These are phyloP conservation scores for Chromis chromis DNA, from an alignment of 2,797 vertebrate genomes.

Conservation along the genomic window DNA sequence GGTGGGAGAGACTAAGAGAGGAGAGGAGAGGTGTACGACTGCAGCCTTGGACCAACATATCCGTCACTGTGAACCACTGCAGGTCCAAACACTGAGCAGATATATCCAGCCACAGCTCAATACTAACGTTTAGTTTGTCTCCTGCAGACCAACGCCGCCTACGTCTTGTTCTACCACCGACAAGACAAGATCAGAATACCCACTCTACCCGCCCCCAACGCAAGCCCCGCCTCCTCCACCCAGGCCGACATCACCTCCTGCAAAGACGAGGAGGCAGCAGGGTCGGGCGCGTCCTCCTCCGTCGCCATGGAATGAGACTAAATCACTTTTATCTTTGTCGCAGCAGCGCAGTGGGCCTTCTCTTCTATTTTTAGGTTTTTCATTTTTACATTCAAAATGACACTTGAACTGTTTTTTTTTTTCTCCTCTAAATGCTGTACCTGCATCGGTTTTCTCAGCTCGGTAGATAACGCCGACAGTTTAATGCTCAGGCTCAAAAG, in stretches of 20 bases:
- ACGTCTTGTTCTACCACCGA: constrained; percentile 92
- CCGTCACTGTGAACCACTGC: too few relatives aligned
- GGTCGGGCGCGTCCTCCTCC: constrained; percentile 52
- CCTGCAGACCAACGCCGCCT: constrained; percentile 90
- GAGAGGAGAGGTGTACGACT: too few relatives aligned
- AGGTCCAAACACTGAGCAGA: too few relatives aligned
- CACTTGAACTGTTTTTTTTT: constrained; percentile 23
- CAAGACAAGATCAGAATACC: constrained; percentile 87
- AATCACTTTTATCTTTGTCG: constrained; percentile 18
- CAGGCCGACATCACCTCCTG: constrained; percentile 62
- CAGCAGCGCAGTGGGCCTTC: neutral
- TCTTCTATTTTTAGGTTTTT: neutral
- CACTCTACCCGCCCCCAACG: constrained; percentile 57
- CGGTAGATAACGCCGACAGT: too few relatives aligned
- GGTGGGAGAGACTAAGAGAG: too few relatives aligned
- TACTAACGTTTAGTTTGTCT: neutral
- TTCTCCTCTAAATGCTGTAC: too few relatives aligned
- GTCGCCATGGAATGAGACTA: constrained; percentile 83
- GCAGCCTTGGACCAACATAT: too few relatives aligned
- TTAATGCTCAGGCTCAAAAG: too few relatives aligned
- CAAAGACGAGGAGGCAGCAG: constrained; percentile 45
- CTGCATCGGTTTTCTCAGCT: too few relatives aligned
- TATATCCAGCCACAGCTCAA: too few relatives aligned
- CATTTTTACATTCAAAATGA: neutral
- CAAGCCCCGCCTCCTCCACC: constrained; percentile 55